These are phyloP conservation scores for Platygyra sinensis DNA, from an alignment of 64 coral and sea anemone species.

Conservation along the genomic window DNA sequence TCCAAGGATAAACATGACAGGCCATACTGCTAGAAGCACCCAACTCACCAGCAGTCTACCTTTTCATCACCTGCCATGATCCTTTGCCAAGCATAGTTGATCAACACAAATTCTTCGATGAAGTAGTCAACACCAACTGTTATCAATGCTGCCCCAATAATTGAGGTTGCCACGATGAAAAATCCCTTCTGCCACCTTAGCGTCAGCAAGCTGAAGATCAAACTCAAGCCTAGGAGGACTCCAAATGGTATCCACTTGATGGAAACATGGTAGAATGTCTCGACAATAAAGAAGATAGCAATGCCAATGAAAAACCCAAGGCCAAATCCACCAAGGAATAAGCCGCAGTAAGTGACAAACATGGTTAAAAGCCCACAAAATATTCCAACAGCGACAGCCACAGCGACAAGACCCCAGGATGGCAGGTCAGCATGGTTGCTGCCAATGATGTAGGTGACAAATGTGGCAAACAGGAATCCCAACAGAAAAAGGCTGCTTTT, in stretches of 20 bases:
- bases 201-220: conserved; percentile 66
- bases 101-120: conserved; percentile 82
- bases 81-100: conserved; percentile 70
- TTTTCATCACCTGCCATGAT: conserved; percentile 67
- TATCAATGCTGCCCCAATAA: conserved; percentile 80
- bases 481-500: conserved; percentile 81
- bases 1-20: conserved; percentile 87
- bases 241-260: conserved; percentile 98
- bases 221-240: conserved; percentile 73
- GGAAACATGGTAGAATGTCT: conserved; percentile 61
- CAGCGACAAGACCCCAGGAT: conserved; percentile 73
- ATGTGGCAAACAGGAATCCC: conserved; percentile 74
- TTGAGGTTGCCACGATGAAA: conserved; percentile 64
- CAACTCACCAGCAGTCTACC: conserved; percentile 70
- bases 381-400: conserved; percentile 72
- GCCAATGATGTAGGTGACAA: conserved; percentile 89
- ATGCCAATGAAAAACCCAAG: conserved; percentile 93
- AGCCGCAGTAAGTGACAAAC: conserved; percentile 86
- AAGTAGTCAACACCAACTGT: conserved; percentile 82
- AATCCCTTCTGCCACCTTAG: conserved; percentile 89
- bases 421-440: conserved; percentile 71
- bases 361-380: conserved; percentile 87
- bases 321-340: conserved; percentile 89
- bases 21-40: conserved; percentile 84
- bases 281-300: conserved; percentile 57